Evolutionary conservation across 2,888 invertebrate species (phyloP).

Genomic region (Aelia acuminata): DNA sequence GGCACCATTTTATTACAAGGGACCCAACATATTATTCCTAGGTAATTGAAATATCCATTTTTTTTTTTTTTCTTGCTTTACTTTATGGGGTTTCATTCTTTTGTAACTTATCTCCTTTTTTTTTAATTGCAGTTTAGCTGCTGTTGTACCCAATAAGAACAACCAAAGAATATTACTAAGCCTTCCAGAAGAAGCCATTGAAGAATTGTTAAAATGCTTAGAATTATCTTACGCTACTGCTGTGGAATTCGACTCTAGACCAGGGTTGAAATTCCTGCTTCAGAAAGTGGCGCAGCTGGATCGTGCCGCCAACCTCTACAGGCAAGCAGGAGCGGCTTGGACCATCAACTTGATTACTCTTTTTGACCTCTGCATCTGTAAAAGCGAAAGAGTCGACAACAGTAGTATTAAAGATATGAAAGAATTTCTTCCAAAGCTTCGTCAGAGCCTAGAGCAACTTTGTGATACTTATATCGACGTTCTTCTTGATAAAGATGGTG

Average conservation of each 20-base stretch:
- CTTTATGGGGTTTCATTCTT: background rate
- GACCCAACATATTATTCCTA: conserved; percentile 75
- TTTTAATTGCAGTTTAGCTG: conserved; percentile 61
- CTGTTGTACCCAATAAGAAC: conserved; percentile 63
- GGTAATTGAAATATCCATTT: conserved; percentile 61
- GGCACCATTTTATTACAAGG: conserved; percentile 89
- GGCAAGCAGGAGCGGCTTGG: conserved; percentile 93
- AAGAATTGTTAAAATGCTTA: conserved; percentile 82
- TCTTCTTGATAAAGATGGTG: conserved; percentile 71
- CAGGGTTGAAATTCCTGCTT: conserved; percentile 92
- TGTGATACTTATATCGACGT: conserved; percentile 73
- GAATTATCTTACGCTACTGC: conserved; percentile 87
- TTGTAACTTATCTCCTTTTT: background rate
- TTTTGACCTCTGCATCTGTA: conserved; percentile 84
- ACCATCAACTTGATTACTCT: conserved; percentile 89
- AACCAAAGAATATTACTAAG: conserved; percentile 60
- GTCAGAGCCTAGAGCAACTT: conserved; percentile 71
- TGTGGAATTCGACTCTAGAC: conserved; percentile 89
- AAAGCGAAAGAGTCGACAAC: conserved; percentile 65
- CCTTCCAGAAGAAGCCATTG: conserved; percentile 68
- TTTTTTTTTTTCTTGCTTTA: background rate
- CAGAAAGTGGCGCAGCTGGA: conserved; percentile 92
- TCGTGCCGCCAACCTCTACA: conserved; percentile 90
- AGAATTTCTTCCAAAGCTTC: conserved; percentile 68
- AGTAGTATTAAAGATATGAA: conserved; percentile 64